A percentile compares a stretch with the other conserved stretches of the same genome.
These are phyloP conservation scores for Synergus laeviventris DNA, from an alignment of 2,888 invertebrate genomes.

Conservation along the genomic window DNA sequence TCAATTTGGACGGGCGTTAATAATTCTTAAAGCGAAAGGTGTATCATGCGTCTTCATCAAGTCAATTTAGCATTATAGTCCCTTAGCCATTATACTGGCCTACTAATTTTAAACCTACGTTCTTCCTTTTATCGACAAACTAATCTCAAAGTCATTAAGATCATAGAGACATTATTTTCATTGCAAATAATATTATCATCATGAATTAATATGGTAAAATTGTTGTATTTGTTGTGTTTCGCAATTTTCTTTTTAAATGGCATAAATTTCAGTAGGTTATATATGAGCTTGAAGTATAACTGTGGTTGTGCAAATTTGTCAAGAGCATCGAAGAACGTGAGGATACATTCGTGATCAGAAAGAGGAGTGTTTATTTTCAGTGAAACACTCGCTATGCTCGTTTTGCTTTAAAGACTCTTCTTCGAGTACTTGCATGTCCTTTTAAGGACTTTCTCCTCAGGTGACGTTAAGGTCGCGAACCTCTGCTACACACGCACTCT, in stretches of 20 bases:
- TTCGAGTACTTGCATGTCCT: conserved; percentile 43
- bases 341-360: conserved; percentile 44
- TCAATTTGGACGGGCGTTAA: background rate
- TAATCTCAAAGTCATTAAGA: background rate
- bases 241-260: background rate
- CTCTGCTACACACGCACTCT: conserved; percentile 32
- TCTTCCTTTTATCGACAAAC: background rate
- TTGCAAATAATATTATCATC: background rate
- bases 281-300: background rate
- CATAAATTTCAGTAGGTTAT: background rate
- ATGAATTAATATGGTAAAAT: background rate
- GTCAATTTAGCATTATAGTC: conserved; percentile 3
- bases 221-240: conserved; percentile 7
- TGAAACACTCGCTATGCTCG: conserved; percentile 38
- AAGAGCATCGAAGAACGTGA: conserved; percentile 43
- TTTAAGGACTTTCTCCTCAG: conserved; percentile 49
- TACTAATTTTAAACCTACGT: background rate
- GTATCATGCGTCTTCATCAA: conserved; percentile 3
- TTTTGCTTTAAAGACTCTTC: conserved; percentile 45
- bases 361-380: conserved; percentile 46
- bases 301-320: conserved; percentile 14
- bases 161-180: no score
- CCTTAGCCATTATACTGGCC: conserved; percentile 7
- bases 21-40: background rate
- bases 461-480: conserved; percentile 45